Percentiles rank a stretch among this genome's conserved stretches.
Conservation (phyloP, 2,888 invertebrate genomes). For the Himalopsyche anomala region DNA sequence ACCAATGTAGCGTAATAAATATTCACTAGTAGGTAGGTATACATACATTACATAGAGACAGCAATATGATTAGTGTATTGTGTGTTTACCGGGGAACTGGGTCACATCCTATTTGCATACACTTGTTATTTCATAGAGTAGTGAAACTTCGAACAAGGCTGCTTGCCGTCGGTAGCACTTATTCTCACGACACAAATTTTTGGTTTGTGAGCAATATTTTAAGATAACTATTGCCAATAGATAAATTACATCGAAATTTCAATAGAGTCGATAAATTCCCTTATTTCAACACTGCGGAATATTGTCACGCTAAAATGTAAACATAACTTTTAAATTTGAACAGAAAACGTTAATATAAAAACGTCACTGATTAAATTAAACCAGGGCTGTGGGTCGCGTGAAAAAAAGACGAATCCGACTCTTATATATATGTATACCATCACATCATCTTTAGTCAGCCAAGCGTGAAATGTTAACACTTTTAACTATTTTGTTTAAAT, state of each 20-base stretch:
- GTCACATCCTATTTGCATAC: slow-evolving; percentile 64
- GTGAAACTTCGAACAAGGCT: slow-evolving; percentile 55
- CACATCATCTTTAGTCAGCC: no score
- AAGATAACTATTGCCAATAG: slow-evolving; percentile 12
- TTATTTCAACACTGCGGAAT: neutral
- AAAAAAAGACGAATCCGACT: no score
- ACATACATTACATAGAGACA: slow-evolving; percentile 21
- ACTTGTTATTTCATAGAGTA: slow-evolving; percentile 63
- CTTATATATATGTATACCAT: no score
- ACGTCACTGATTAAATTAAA: no score
- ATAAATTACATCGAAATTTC: slow-evolving; percentile 24
- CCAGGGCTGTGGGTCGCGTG: no score
- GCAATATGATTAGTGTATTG: slow-evolving; percentile 55
- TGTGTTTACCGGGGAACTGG: slow-evolving; percentile 54
- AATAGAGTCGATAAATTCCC: slow-evolving; percentile 11
- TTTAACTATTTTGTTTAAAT: no score
- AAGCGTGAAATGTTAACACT: no score
- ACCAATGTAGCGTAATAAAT: slow-evolving; percentile 31
- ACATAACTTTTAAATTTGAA: no score
- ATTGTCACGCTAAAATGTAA: no score
- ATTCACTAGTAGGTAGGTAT: neutral
- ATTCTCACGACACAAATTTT: slow-evolving; percentile 42
- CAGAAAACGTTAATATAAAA: no score
- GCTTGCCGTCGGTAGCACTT: slow-evolving; percentile 21
- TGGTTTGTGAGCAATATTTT: slow-evolving; percentile 11